Percentiles rank a stretch among this genome's conserved stretches.
Evolutionary conservation across 2,797 vertebrate species (phyloP).

Genomic region (Anniella stebbinsi): DNA sequence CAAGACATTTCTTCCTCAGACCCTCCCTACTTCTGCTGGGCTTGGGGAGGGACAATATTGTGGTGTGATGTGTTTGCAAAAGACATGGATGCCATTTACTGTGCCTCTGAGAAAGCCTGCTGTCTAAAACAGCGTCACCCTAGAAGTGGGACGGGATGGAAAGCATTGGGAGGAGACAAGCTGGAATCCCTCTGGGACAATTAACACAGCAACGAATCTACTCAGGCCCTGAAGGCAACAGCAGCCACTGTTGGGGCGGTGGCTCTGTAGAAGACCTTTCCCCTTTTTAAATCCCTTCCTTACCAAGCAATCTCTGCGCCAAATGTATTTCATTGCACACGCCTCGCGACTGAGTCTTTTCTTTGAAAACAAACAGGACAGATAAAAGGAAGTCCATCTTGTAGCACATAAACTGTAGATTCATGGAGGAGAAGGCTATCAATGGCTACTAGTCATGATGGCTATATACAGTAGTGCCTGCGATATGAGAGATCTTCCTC

Average conservation of each 20-base stretch:
- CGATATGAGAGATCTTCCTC: no score
- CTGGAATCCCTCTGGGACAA: slow-evolving; percentile 23
- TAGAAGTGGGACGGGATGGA: slow-evolving; percentile 16
- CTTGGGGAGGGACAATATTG: neutral
- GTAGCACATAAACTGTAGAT: no score
- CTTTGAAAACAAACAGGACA: no score
- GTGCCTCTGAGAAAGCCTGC: neutral
- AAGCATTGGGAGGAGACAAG: neutral
- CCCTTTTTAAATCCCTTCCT: neutral
- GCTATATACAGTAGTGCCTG: no score
- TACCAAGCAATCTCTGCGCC: neutral
- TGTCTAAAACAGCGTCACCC: slow-evolving; percentile 26
- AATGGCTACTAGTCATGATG: no score
- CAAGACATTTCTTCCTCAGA: neutral
- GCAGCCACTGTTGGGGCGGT: neutral
- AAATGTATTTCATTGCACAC: neutral
- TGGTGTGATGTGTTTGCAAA: accelerated
- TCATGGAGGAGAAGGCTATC: no score
- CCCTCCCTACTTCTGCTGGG: neutral
- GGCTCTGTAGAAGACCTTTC: no score
- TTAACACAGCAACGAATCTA: neutral
- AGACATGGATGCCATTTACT: neutral
- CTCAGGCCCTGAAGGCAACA: neutral
- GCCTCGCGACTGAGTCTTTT: neutral
- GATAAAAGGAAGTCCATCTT: no score